Conservation (phyloP, 2,113 vertebrate species). For the Neopipo cinnamomea region DNA sequence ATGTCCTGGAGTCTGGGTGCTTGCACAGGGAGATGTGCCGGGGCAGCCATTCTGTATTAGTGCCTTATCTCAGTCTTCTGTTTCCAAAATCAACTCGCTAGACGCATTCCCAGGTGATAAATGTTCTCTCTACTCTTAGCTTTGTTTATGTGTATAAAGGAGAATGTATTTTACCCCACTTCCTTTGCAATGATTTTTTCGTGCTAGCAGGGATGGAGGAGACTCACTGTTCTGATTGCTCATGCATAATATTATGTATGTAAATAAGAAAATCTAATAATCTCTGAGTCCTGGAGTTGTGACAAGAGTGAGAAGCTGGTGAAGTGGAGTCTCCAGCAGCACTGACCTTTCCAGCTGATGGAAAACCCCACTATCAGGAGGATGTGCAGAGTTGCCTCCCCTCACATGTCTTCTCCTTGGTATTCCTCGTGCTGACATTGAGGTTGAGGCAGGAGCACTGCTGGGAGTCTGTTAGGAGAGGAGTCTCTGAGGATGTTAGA, state of each 20-base stretch:
- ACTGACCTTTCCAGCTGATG: neutral
- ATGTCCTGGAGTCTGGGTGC: neutral
- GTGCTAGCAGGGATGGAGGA: neutral
- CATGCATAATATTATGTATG: neutral
- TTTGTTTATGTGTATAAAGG: neutral
- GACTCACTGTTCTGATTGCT: neutral
- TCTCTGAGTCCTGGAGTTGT: neutral
- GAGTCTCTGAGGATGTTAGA: neutral
- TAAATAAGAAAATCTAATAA: slow-evolving; percentile 20
- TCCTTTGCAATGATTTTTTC: neutral
- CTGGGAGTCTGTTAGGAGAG: neutral
- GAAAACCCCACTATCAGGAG: neutral
- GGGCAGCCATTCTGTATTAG: neutral
- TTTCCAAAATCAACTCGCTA: neutral
- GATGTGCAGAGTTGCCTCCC: neutral
- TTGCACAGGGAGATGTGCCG: neutral
- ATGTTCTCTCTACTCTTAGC: neutral
- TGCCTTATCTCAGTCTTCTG: neutral
- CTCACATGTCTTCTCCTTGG: accelerated
- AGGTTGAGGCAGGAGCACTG: neutral
- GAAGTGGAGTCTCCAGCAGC: neutral
- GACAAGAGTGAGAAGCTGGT: neutral
- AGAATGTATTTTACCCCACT: neutral
- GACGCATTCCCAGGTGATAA: neutral
- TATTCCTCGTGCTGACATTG: neutral